Evolutionary conservation across 2,113 vertebrate genomes (phyloP), one percentile per base, ranked within the genome.

Genomic region (Xiphophorus couchianus): DNA sequence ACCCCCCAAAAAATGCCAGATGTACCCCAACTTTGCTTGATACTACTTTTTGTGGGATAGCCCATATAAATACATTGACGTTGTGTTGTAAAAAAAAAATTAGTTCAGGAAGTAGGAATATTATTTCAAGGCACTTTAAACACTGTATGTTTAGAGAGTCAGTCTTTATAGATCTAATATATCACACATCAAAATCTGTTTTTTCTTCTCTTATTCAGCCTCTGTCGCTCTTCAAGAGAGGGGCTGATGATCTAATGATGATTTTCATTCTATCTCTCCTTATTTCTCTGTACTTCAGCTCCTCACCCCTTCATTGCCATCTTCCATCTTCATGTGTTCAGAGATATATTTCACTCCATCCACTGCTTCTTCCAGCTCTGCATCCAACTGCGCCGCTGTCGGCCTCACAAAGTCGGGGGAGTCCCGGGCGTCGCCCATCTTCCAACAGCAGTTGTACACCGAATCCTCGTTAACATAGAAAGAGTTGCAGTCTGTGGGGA

Each of bases 251-350:
- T 70, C 35, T 35, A 0, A 22, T 14, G 35, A 11, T 0, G 9
- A 37, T 29, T 7, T 42, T 54, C 44, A 42, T 62, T 44, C 44
- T 19, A 66, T 58, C 54, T 37, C 27, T 68, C 51, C 11, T 35
- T 58, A 5, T 42, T 61, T 30, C n/a, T 71, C 61, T 31, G 54
- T 4, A 12, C 6, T 64, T 68, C 48, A 22, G 54, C n/a, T 48
- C n/a, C 94, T 94, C 74, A 96, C 95, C 90, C 94, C 91, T 86
- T 96, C 94, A 74, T 95, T 90, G 7, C 93, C 92, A 1, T 95
- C 94, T 80, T 96, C 95, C 1, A 81, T 94, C 86, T 91, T 94
- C 94, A 95, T 94, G 82, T 95, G 94, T 58, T 94, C 94, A 14
- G 95, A 89, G 15, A 96, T 94, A 80, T 94, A 95, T 75, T 76